These are phyloP conservation scores for Perodicticus potto DNA, from an alignment of 2,797 vertebrate species.

Conservation along the genomic window DNA sequence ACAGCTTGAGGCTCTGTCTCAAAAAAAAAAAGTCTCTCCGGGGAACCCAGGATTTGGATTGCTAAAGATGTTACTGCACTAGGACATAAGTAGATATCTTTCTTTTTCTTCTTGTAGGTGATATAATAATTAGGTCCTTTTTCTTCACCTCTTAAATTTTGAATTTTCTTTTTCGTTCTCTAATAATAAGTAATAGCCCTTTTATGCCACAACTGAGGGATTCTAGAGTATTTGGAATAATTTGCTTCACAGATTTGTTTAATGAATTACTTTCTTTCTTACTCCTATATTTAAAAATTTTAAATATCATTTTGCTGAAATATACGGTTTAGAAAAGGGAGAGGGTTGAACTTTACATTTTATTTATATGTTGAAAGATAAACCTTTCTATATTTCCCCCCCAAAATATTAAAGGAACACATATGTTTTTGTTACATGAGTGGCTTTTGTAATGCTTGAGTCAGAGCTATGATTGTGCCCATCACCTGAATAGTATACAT, in stretches of 20 bases:
- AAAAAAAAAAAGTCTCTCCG: not conserved
- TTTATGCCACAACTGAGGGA: not conserved
- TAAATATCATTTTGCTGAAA: slow-evolving; percentile 48
- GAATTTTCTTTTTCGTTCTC: slow-evolving; percentile 56
- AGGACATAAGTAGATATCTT: not conserved
- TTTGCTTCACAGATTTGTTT: slow-evolving; percentile 22
- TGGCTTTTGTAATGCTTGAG: not conserved
- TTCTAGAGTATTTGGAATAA: slow-evolving; percentile 11
- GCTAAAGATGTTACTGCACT: not conserved
- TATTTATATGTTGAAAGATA: not conserved
- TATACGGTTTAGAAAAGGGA: not conserved
- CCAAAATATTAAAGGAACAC: not conserved
- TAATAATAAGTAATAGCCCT: not conserved
- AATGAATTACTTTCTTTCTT: not conserved
- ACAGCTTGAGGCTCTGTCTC: too few relatives aligned
- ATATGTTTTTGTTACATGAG: not conserved
- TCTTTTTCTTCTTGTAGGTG: not conserved
- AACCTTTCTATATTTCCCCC: not conserved
- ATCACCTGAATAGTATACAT: not conserved
- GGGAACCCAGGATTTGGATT: not conserved
- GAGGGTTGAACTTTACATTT: slow-evolving; percentile 29
- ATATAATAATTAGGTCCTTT: not conserved
- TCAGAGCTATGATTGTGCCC: not conserved
- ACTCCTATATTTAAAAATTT: not conserved
- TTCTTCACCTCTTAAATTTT: slow-evolving; percentile 22